These are phyloP conservation scores for Chaenocephalus aceratus DNA, from an alignment of 2,113 vertebrate species.

Conservation along the genomic window DNA sequence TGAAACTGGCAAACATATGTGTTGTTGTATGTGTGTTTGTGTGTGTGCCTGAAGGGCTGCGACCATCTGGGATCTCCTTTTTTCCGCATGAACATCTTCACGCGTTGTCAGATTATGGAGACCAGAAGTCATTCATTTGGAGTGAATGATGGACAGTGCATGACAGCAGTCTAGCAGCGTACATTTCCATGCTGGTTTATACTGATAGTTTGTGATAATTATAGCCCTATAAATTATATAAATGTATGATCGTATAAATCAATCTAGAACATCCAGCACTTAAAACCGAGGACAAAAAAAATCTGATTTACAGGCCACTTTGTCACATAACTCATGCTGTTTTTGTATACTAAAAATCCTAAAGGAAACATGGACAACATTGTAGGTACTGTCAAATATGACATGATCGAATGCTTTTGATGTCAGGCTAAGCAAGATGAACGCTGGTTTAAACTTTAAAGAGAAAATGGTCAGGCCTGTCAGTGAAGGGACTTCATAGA, in stretches of 20 bases:
- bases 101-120: constrained; percentile 7
- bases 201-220: background rate
- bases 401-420: too few species aligned
- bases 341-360: background rate
- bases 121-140: constrained; percentile 15
- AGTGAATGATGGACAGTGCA: constrained; percentile 24
- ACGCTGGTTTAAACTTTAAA: background rate
- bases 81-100: background rate
- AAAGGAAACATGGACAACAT: too few species aligned
- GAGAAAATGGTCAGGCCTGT: background rate
- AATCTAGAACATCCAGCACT: background rate
- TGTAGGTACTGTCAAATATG: too few species aligned
- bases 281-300: background rate
- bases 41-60: constrained; percentile 25
- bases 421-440: too few species aligned
- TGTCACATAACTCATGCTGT: background rate
- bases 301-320: background rate
- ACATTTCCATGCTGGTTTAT: background rate
- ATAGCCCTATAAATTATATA: background rate
- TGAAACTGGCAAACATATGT: constrained; percentile 50
- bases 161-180: background rate
- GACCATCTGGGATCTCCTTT: constrained; percentile 1
- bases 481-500: background rate
- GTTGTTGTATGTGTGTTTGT: constrained; percentile 29
- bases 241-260: background rate